Conservation (phyloP, 2,797 vertebrate species). For the Pithecia hirsuta region DNA sequence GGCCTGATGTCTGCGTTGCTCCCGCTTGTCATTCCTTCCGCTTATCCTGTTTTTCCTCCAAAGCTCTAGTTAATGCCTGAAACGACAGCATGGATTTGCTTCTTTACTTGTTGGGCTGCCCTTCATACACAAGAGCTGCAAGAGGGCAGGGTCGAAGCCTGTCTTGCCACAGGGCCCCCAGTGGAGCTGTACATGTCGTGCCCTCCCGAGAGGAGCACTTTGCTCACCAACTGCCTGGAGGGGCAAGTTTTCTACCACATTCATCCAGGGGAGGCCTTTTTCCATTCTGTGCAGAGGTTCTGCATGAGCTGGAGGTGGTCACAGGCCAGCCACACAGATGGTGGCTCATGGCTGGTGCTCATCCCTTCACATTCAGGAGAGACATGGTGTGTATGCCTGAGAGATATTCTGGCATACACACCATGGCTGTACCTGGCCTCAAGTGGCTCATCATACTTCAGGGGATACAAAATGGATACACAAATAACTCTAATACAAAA, state of each 20-base stretch:
- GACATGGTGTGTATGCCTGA: too few relatives aligned
- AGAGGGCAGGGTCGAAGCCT: neutral
- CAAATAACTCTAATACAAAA: neutral
- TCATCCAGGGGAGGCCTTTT: neutral
- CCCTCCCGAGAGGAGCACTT: neutral
- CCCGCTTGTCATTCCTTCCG: neutral
- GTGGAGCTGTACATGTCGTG: neutral
- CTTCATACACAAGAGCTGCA: neutral
- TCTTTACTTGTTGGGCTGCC: too few relatives aligned
- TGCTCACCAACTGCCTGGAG: neutral
- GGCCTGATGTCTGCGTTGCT: neutral
- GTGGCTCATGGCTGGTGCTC: neutral
- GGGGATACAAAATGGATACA: neutral
- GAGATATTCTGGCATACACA: neutral
- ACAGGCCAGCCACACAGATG: neutral
- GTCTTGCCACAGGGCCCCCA: fast-evolving
- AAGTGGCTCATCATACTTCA: neutral
- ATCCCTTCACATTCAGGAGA: neutral
- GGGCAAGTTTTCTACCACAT: neutral
- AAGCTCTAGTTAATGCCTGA: neutral
- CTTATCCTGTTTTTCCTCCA: neutral
- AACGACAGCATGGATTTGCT: neutral
- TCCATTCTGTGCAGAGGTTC: neutral
- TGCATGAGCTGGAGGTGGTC: neutral
- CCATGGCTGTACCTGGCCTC: neutral